Evolutionary conservation across 2,797 vertebrate species (phyloP).

Genomic region (Rhabdophis nuchalis): DNA sequence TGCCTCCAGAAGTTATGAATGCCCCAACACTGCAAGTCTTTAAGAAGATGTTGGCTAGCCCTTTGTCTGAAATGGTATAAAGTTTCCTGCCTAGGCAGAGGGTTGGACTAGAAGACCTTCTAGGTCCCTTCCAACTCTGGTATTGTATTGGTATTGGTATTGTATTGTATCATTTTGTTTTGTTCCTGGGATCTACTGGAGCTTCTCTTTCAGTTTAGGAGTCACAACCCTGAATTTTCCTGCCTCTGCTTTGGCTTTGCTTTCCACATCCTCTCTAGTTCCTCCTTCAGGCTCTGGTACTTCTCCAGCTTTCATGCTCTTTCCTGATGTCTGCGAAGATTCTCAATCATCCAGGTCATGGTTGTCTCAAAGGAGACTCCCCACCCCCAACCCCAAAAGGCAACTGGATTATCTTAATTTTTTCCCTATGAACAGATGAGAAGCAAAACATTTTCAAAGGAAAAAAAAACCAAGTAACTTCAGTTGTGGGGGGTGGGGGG

Average conservation of each 20-base stretch:
- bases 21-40: no score
- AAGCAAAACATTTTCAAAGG: background rate
- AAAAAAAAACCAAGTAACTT: background rate
- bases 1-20: no score
- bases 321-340: background rate
- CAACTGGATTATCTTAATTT: background rate
- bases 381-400: background rate
- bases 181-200: background rate
- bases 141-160: no score
- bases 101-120: no score
- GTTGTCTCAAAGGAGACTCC: background rate
- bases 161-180: no score
- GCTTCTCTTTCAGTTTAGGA: background rate
- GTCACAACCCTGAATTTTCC: background rate
- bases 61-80: no score
- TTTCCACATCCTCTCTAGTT: background rate
- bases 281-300: background rate
- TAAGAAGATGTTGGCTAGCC: no score
- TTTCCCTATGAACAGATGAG: background rate
- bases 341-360: background rate
- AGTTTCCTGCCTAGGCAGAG: no score
- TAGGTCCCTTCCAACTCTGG: no score
- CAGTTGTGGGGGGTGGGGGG: rapidly evolving
- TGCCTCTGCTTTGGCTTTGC: background rate
- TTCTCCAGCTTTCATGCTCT: background rate